Evolutionary conservation across 2,888 invertebrate genomes (phyloP), one percentile per base, ranked within the genome.

Genomic region (Troides helena): DNA sequence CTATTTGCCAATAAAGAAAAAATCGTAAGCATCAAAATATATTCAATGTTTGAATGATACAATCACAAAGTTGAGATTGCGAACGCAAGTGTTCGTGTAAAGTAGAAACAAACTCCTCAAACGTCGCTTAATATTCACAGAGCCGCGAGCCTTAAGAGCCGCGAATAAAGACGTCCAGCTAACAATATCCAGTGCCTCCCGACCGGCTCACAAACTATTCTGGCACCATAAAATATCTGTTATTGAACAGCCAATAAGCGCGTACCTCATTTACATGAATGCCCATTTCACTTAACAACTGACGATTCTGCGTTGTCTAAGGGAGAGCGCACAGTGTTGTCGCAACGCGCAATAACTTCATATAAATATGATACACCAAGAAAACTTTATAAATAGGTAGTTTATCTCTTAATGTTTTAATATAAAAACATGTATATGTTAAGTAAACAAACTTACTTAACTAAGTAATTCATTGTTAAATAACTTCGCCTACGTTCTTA

Each of bases 231-330:
- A 60, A 60, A 65, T 64, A 70, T 70, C 23, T 66, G 62, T 56
- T 67, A 64, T 63, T 59, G 67, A 64, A 67, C 59, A 56, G 62
- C 43, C 70, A 76, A 81, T 74, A 74, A 72, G 67, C 62, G 17
- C 72, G 68, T 71, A 64, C 71, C 76, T 76, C 75, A 77, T 81
- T 81, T 78, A 75, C 78, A 79, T 81, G 80, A 82, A 80, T 70
- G 82, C 74, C 78, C 73, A 75, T 78, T 78, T 77, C 77, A 78
- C 79, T 81, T 75, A 79, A 76, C 75, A 72, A 74, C 70, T 73
- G 74, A 72, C 69, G 72, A n/a, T 53, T 61, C 59, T 58, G 67
- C 30, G 21, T 8, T 30, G 14, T 36, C 10, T 63, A 14, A 30
- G 30, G 57, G 43, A 46, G 39, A 21, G 14, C 53, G 10, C 66